Percentiles rank a stretch among this genome's conserved stretches.
These are phyloP conservation scores for Takifugu bimaculatus DNA, from an alignment of 2,113 vertebrate genomes.

Conservation along the genomic window DNA sequence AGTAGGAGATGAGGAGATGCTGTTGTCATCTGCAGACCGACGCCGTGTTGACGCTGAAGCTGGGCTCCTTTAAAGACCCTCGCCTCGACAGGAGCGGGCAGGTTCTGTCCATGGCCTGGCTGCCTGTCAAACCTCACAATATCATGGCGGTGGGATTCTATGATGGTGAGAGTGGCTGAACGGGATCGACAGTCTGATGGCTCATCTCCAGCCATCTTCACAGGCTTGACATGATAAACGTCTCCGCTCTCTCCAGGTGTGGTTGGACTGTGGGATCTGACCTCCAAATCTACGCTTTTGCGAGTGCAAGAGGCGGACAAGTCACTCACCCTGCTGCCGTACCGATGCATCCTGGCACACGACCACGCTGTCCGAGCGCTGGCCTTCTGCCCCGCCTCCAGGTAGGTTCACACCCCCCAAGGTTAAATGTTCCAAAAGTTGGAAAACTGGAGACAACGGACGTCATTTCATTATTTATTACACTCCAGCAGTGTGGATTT, in stretches of 20 bases:
- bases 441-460: too few species aligned
- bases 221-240: neutral
- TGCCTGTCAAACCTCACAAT: slow-evolving; percentile 85
- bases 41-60: slow-evolving; percentile 76
- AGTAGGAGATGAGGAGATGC: too few species aligned
- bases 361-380: slow-evolving; percentile 82
- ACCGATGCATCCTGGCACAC: slow-evolving; percentile 84
- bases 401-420: slow-evolving; percentile 39
- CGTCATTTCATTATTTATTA: too few species aligned
- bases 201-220: neutral
- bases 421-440: too few species aligned
- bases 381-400: slow-evolving; percentile 84
- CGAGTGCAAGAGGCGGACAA: slow-evolving; percentile 72
- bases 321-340: slow-evolving; percentile 82
- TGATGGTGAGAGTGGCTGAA: slow-evolving; percentile 76
- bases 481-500: too few species aligned
- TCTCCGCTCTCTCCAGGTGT: slow-evolving; percentile 69
- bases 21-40: slow-evolving; percentile 50
- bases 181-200: rapidly evolving
- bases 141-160: slow-evolving; percentile 88
- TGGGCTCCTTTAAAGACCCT: slow-evolving; percentile 82
- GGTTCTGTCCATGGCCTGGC: slow-evolving; percentile 88
- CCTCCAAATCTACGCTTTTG: slow-evolving; percentile 81
- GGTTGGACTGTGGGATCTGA: slow-evolving; percentile 89
- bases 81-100: slow-evolving; percentile 74